Base-by-base conservation (phyloP, 2,113 vertebrate genomes). In the Phaetusa simplex region DNA sequence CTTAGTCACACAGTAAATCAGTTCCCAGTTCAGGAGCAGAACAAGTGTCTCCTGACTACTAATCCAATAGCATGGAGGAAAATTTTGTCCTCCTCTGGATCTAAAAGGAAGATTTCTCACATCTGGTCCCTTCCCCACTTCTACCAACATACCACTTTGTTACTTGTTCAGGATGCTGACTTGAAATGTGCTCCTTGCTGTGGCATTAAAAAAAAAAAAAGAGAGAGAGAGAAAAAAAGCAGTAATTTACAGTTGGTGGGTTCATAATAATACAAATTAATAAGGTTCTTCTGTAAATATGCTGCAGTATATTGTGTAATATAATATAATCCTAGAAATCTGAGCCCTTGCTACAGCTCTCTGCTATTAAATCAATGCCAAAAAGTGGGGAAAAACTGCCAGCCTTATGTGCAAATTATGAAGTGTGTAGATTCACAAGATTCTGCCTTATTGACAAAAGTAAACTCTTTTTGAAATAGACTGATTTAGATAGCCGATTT, bases 351-450 rank as follows among this genome's bases (percentile, higher is more conserved):
- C 76, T 94, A 69, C 43, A 96, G 73, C 42, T 77, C 71, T 74
- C 77, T 82, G 43, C 67, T 96, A 80, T 29, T 96, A 97, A 96
- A 91, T 97, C 90, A 92, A 67, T 93, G 50, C 50, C 78, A 96
- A 93, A 91, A 91, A 67, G 62, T 74, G 56, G n/a, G 45, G 72
- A 45, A 89, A 95, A 95, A 50, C 91, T 86, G 89, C 77, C 95
- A 97, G 56, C 40, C 49, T 95, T 89, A 65, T 64, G 70, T 90
- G 82, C 89, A 96, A 96, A 97, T 93, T 95, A 96, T 95, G 95
- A 97, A 96, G 91, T 96, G 93, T 94, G 95, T 85, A 86, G 62
- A 88, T 95, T 97, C 95, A 94, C 86, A 94, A 88, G 64, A 92
- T 93, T 95, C 74, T 94, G 85, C 52, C 80, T 77, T 97, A 96